Evolutionary conservation across 2,888 invertebrate species (phyloP).

Genomic region (Drosophila seclusa): DNA sequence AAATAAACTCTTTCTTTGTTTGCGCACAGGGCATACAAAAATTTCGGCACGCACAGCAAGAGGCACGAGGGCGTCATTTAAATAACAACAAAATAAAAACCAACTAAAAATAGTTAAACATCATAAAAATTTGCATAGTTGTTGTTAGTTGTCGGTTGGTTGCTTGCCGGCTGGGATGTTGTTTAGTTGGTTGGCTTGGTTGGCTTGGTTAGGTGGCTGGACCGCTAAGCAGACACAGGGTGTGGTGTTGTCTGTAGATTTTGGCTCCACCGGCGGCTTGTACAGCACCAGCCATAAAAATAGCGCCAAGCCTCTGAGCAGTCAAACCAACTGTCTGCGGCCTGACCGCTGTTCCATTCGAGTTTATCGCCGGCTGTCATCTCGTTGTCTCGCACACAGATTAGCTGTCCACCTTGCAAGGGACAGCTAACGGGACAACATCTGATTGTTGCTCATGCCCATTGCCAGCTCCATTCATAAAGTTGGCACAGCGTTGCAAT

Average conservation of each 20-base stretch:
- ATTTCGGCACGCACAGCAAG: constrained; percentile 35
- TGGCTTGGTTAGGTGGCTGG: constrained; percentile 23
- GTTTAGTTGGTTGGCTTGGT: constrained; percentile 54
- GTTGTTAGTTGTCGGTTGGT: constrained; percentile 72
- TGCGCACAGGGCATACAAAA: constrained; percentile 26
- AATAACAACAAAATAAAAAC: constrained; percentile 75
- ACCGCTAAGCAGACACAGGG: constrained; percentile 44
- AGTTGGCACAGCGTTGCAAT: constrained; percentile 18
- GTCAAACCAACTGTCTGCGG: constrained; percentile 17
- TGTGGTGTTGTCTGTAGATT: constrained; percentile 37
- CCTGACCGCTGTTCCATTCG: constrained; percentile 37
- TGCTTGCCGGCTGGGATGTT: constrained; percentile 38
- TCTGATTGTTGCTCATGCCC: constrained; percentile 4
- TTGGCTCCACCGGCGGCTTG: constrained; percentile 14
- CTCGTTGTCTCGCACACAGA: constrained; percentile 65
- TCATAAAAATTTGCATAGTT: constrained; percentile 79
- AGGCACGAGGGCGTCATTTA: constrained; percentile 70
- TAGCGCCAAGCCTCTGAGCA: constrained; percentile 67
- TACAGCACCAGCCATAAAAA: constrained; percentile 66
- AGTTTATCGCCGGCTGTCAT: constrained; percentile 71
- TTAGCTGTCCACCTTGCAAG: constrained; percentile 49
- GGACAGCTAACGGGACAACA: constrained; percentile 38
- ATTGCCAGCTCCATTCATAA: constrained; percentile 33
- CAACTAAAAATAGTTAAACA: constrained; percentile 79
- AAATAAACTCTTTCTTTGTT: neutral